Evolutionary conservation across 2,888 invertebrate genomes (phyloP), one percentile per base, ranked within the genome.

Genomic region (Candidula unifasciata): DNA sequence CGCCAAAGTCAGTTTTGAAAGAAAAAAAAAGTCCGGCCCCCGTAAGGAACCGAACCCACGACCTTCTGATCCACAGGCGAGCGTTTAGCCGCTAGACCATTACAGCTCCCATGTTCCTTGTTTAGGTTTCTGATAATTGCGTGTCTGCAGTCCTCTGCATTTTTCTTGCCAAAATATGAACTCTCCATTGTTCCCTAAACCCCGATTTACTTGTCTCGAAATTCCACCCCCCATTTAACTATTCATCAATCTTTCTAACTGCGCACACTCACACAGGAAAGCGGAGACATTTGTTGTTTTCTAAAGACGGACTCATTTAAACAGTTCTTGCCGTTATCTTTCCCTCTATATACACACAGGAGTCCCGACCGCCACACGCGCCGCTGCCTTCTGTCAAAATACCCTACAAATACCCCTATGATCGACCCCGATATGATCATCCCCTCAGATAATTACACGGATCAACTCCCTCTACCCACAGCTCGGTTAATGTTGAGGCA

Each of bases 331-430:
- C 21, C 37, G 33, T 83, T 83, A 83, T 83, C 83, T 33, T 3
- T 78, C 35, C 69, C 57, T 16, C 52, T 57, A 74, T 83, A 78
- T 78, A 83, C 69, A 83, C 68, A 71, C 78, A 60, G 35, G 27
- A 52, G 33, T 27, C 8, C 21, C 33, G 76, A 33, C 44, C 66
- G 76, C 76, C 76, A 60, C 35, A 30, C 37, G 60, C 78, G 35
- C 78, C 57, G 69, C 57, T 66, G 33, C 83, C 83, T 83, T 78
- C 78, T 83, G 83, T 83, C 83, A 83, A 83, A 83, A 83, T 83
- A 83, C 52, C 54, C 66, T 71, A 71, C 71, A 78, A 78, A 68
- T 71, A 78, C 77, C 83, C 37, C 83, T 78, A 60, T 69, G 77
- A 83, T 69, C 69, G 77, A 30, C 64, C 52, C 44, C 13, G 83